Percentiles rank a stretch among this genome's conserved stretches.
phyloP scores from a whole-genome alignment of 2,888 invertebrate genomes.

The Drosophila percnosoma region DNA sequence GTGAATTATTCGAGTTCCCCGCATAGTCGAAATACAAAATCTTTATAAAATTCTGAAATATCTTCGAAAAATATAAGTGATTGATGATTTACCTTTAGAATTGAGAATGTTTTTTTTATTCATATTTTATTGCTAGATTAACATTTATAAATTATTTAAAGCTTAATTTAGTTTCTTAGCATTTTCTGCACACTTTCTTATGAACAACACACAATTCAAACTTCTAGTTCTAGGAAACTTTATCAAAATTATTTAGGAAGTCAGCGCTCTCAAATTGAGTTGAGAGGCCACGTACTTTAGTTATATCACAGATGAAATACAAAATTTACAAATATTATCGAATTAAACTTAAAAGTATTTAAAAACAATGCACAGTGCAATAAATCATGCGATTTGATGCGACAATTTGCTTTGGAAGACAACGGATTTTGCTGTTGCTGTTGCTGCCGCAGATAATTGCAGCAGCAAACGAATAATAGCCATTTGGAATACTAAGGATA shows the following conservation, averaged over 20 bases:
- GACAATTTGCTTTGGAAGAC: constrained; percentile 78
- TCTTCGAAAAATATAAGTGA: neutral
- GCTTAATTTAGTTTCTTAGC: constrained; percentile 63
- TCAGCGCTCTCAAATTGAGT: constrained; percentile 33
- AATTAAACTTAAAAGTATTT: constrained; percentile 54
- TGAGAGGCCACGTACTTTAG: constrained; percentile 58
- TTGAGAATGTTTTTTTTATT: constrained; percentile 45
- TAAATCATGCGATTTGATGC: constrained; percentile 40
- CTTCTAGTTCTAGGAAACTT: constrained; percentile 52
- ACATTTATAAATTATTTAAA: constrained; percentile 78
- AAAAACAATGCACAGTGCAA: constrained; percentile 60
- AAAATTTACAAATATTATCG: constrained; percentile 60
- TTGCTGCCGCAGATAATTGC: constrained; percentile 33
- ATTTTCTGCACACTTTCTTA: constrained; percentile 9
- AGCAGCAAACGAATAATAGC: constrained; percentile 64
- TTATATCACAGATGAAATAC: constrained; percentile 76
- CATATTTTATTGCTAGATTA: constrained; percentile 56
- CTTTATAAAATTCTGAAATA: neutral
- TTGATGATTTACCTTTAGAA: constrained; percentile 7
- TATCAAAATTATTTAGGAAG: constrained; percentile 52
- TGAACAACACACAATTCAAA: constrained; percentile 12
- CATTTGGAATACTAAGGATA: constrained; percentile 69
- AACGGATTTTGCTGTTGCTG: constrained; percentile 71
- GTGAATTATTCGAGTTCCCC: neutral
- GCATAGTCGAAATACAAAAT: neutral